Conservation (phyloP, 2,113 vertebrate species). For the Micronycteris hirsuta region DNA sequence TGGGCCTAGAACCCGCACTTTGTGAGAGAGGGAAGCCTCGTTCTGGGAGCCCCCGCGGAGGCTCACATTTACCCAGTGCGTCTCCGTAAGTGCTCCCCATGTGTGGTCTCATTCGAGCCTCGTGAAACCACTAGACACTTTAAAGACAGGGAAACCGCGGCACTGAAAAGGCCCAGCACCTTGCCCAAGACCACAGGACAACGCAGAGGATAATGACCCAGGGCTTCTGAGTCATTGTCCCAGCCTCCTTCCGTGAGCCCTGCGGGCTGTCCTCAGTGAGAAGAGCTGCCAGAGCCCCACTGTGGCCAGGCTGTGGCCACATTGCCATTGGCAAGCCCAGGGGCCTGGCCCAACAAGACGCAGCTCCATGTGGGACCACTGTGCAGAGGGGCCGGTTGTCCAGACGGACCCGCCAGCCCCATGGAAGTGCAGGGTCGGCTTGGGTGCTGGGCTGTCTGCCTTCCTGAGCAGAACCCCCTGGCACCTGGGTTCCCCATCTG, state of each 20-base stretch:
- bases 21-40: neutral
- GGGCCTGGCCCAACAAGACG: neutral
- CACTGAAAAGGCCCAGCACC: neutral
- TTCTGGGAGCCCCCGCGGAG: rapidly evolving
- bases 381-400: rapidly evolving
- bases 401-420: neutral
- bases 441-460: neutral
- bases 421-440: neutral
- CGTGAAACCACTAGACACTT: neutral
- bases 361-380: rapidly evolving
- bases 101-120: neutral
- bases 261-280: neutral
- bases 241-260: neutral
- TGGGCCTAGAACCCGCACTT: neutral
- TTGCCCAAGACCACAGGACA: neutral
- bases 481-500: constrained; percentile 24
- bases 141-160: neutral
- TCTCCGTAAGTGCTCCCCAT: rapidly evolving
- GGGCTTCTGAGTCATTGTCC: rapidly evolving
- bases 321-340: rapidly evolving
- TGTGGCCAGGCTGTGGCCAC: neutral
- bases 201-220: rapidly evolving
- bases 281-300: neutral
- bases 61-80: rapidly evolving
- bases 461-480: neutral